Evolutionary conservation across 2,888 invertebrate species (phyloP).

Genomic region (Conchocele bisecta): DNA sequence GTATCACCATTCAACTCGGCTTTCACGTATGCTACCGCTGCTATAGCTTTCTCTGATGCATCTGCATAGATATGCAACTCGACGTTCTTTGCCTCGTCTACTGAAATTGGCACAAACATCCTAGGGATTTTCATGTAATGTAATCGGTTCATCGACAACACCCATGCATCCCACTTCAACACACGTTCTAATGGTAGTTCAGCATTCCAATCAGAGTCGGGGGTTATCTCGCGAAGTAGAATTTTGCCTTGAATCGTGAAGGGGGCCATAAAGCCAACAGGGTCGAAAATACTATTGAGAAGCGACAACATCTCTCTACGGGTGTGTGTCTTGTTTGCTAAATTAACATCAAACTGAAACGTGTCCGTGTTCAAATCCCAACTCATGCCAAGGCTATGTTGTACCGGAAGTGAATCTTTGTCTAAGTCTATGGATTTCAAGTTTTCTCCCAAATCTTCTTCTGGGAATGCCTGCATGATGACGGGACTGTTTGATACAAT

Average conservation of each 20-base stretch:
- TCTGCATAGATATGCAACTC: constrained; percentile 32
- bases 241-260: constrained; percentile 50
- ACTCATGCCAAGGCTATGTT: constrained; percentile 28
- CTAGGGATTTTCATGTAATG: too few species aligned
- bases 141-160: too few species aligned
- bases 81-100: too few species aligned
- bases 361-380: constrained; percentile 55
- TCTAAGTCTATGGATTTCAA: constrained; percentile 47
- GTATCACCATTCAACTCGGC: background rate
- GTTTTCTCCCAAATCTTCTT: constrained; percentile 47
- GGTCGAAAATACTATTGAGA: constrained; percentile 56
- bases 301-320: constrained; percentile 51
- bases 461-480: constrained; percentile 48
- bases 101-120: too few species aligned
- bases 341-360: constrained; percentile 33
- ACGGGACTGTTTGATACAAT: constrained; percentile 52
- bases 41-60: constrained; percentile 47
- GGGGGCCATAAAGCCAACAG: constrained; percentile 52
- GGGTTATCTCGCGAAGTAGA: constrained; percentile 39
- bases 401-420: constrained; percentile 28
- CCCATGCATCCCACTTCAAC: too few species aligned
- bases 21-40: constrained; percentile 27
- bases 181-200: constrained; percentile 22
- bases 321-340: constrained; percentile 36
- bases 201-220: constrained; percentile 49